Evolutionary conservation across 2,113 vertebrate genomes (phyloP), one percentile per base, ranked within the genome.

Genomic region (Tamias sibiricus): DNA sequence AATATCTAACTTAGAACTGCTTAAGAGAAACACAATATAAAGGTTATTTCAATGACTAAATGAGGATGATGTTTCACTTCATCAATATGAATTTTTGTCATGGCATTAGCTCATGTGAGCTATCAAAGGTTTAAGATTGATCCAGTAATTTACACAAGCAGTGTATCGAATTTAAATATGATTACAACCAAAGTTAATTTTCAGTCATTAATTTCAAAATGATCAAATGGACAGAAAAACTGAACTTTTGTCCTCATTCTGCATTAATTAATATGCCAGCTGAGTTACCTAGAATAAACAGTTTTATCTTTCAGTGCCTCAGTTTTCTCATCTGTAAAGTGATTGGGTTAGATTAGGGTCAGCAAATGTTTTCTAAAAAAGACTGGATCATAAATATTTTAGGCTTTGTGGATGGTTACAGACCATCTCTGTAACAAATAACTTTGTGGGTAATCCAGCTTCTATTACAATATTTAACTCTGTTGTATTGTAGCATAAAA

Each of bases 1-100:
- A 84, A 32, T 97, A 96, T 64, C n/a, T 77, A 96, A n/a, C 59
- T 90, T 94, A 94, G 28, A 95, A 80, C 72, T 77, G 37, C 84
- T 96, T 95, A 85, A 84, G 95, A 97, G 77, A n/a, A 44, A 95
- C 81, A 9, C 32, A 94, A 24, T 54, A 80, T 22, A 52, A 82
- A 91, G 79, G 91, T 40, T 69, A 49, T 26, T 89, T 95, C 40
- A 47, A 2, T 30, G 72, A 71, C 64, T 87, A 88, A 66, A 26
- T 83, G 20, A 94, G 76, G 26, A 79, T 88, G 92, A 77, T 90
- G 24, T 88, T 95, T 86, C 71, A 87, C n/a, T 92, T 92, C 12
- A 77, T 90, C 37, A 92, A 42, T 64, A 14, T 71, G 62, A 76
- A 85, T 85, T 42, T 94, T 87, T 74, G 77, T 2, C 66, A 42